A percentile compares a stretch with the other conserved stretches of the same genome.
These are phyloP conservation scores for Sebastolobus altivelis DNA, from an alignment of 2,797 vertebrate genomes.

Conservation along the genomic window DNA sequence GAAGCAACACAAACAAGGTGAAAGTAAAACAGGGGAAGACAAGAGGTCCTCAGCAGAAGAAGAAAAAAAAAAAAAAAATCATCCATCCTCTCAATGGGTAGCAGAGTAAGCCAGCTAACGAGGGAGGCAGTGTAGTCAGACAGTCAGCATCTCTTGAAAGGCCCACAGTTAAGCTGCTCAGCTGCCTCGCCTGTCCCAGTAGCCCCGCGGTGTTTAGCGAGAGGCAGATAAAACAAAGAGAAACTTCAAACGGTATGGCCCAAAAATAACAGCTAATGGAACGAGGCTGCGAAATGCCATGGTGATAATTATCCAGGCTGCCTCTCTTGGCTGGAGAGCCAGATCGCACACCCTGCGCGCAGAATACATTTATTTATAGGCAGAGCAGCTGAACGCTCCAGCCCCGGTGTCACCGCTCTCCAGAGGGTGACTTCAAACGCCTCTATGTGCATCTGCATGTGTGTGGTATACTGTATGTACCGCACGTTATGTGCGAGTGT, in stretches of 20 bases:
- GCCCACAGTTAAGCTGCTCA: conserved; percentile 74
- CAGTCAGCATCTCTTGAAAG: conserved; percentile 74
- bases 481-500: neutral
- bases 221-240: conserved; percentile 78
- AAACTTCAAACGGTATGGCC: conserved; percentile 80
- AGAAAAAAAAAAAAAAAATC: neutral
- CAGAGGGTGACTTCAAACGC: conserved; percentile 79
- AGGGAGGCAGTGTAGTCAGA: conserved; percentile 65
- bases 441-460: conserved; percentile 33
- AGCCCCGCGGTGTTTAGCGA: conserved; percentile 74
- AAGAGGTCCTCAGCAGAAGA: conserved; percentile 54
- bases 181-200: conserved; percentile 68
- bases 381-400: conserved; percentile 73
- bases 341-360: conserved; percentile 69
- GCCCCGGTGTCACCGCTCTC: conserved; percentile 78
- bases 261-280: conserved; percentile 82
- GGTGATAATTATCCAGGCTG: conserved; percentile 83
- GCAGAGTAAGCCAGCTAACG: conserved; percentile 63
- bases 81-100: conserved; percentile 48
- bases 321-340: conserved; percentile 75
- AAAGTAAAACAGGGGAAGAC: conserved; percentile 56
- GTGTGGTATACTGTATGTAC: conserved; percentile 17
- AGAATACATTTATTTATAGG: conserved; percentile 85
- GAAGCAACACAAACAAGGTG: conserved; percentile 68
- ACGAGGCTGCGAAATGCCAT: conserved; percentile 81